Base-by-base conservation (phyloP, 2,888 invertebrate genomes). In the Phlogophora meticulosa region DNA sequence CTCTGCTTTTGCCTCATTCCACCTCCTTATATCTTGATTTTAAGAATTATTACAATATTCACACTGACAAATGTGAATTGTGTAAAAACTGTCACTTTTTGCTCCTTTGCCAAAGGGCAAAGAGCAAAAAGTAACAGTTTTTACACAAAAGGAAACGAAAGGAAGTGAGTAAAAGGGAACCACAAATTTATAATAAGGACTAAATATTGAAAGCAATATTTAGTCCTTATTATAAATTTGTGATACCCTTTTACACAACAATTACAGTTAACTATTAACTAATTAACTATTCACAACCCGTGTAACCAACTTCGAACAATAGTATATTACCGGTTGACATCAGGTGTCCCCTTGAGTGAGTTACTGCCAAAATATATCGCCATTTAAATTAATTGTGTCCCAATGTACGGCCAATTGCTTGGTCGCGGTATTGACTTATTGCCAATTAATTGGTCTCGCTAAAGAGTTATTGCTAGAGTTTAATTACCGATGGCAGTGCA, bases 311-410 rank as follows among this genome's bases (percentile, higher is more conserved):
- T 43, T 51, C 38, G 53, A 66, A 80, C 67, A 68, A 66, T 65
- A 28, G 34, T 70, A 78, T 67, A 73, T 70, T 60, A 61, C 59
- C 0, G 51, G 9, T 51, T 75, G 83, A 80, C 86, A 86, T 79
- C 88, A 88, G 88, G 87, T 88, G 78, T 77, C 64, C 63, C 60
- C 66, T 80, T 84, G 85, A 84, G 80, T 83, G 84, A 88, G 71
- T 86, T 74, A 73, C 81, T 66, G 76, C 57, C 75, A 64, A 78
- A 80, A 84, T 85, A 80, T 80, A 85, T 80, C 59, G 81, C 79
- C 73, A 82, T 82, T 83, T 77, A 84, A 85, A 85, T 87, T 87
- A 85, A 87, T 84, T 70, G 80, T 75, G 72, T 69, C 72, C 72
- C 78, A 67, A 72, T 73, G 70, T 76, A 80, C 78, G 59, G 80